Conservation (phyloP, 1,140 invertebrate genomes). For the Drosophila santomea region DNA sequence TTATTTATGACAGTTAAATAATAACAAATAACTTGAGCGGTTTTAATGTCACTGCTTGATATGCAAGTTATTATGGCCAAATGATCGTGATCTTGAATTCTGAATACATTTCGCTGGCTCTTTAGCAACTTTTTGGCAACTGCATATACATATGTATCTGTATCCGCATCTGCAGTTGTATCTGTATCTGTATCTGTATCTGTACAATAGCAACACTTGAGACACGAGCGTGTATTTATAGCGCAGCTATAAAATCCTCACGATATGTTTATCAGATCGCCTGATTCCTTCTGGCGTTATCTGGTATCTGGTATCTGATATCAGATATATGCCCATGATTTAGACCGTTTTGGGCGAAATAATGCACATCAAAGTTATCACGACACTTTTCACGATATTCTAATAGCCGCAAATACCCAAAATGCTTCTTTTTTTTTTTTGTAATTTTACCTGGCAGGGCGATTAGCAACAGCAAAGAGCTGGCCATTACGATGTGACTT, state of each 20-base stretch:
- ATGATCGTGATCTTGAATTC: conserved; percentile 50
- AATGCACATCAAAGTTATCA: conserved; percentile 53
- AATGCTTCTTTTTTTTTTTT: conserved; percentile 26
- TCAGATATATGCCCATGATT: conserved; percentile 14
- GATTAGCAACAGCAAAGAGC: conserved; percentile 55
- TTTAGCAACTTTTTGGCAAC: conserved; percentile 2
- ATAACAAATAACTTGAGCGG: conserved; percentile 37
- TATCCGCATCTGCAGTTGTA: not conserved
- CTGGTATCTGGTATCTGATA: not conserved
- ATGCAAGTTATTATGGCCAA: conserved; percentile 43
- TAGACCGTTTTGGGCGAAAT: not conserved
- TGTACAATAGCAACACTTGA: conserved; percentile 17
- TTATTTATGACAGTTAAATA: conserved; percentile 68
- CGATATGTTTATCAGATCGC: conserved; percentile 26
- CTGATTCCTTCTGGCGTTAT: conserved; percentile 11
- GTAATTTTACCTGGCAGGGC: conserved; percentile 63
- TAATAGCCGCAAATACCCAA: conserved; percentile 19
- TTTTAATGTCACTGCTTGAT: conserved; percentile 41
- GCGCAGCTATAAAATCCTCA: conserved; percentile 3
- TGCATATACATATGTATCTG: conserved; percentile 6
- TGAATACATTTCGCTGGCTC: conserved; percentile 24
- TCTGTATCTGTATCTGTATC: not conserved
- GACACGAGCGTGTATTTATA: conserved; percentile 16
- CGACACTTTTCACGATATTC: conserved; percentile 50
- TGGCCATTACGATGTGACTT: conserved; percentile 44